These are phyloP conservation scores for Spinibarbus caldwelli DNA, from an alignment of 2,797 vertebrate genomes.

Conservation along the genomic window DNA sequence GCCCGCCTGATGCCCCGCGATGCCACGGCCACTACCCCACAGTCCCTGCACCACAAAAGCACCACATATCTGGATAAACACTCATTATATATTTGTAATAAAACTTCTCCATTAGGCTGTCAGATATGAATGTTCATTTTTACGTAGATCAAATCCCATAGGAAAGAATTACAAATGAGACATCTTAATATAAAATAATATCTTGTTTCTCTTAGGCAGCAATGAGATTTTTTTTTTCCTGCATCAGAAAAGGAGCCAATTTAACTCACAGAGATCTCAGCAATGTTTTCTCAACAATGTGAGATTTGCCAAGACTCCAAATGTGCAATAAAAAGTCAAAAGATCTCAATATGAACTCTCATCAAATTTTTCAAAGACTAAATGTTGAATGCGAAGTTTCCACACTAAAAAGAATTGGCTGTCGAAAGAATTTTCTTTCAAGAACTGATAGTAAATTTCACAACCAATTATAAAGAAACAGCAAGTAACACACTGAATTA, in stretches of 20 bases:
- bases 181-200: background rate
- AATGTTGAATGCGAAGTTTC: background rate
- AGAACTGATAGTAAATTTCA: background rate
- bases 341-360: background rate
- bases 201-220: background rate
- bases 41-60: background rate
- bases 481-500: background rate
- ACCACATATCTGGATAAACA: background rate
- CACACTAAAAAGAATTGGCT: background rate
- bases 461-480: background rate
- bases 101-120: background rate
- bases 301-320: background rate
- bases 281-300: conserved; percentile 1
- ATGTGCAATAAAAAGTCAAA: background rate
- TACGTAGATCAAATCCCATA: background rate
- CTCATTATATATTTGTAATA: background rate
- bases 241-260: background rate
- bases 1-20: background rate
- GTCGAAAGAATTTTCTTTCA: background rate
- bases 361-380: background rate
- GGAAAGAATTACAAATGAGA: background rate
- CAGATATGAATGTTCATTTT: background rate
- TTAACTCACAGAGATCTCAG: background rate
- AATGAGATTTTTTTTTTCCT: background rate
- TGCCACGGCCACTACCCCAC: background rate